These are phyloP conservation scores for Eulemur albifrons DNA, from an alignment of 2,797 vertebrate genomes.

Conservation along the genomic window DNA sequence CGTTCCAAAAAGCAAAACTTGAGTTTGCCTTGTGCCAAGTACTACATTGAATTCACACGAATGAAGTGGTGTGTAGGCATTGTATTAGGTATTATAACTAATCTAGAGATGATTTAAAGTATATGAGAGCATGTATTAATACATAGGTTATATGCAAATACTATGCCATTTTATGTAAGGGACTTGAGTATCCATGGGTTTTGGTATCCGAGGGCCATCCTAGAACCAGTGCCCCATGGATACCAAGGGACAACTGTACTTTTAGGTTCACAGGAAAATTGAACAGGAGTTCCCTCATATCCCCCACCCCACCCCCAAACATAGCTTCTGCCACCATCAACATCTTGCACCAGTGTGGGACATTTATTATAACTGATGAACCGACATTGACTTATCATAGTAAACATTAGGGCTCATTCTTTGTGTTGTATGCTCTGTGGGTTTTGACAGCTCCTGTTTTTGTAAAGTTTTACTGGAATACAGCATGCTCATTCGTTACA, in stretches of 20 bases:
- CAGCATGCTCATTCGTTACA: neutral
- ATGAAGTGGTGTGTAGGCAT: neutral
- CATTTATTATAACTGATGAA: neutral
- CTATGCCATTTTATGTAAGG: neutral
- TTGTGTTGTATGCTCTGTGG: neutral
- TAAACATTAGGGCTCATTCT: conserved; percentile 12
- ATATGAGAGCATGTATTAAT: neutral
- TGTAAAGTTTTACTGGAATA: conserved; percentile 49
- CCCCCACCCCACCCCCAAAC: neutral
- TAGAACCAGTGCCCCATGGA: neutral
- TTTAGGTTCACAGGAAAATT: conserved; percentile 16
- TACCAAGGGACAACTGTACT: neutral
- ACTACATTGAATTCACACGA: neutral
- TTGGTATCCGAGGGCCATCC: neutral
- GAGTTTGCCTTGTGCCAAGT: neutral
- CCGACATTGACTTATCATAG: neutral
- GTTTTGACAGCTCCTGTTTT: conserved; percentile 24
- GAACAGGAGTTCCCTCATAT: neutral
- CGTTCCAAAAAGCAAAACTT: neutral
- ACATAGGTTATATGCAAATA: neutral
- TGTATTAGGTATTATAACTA: neutral
- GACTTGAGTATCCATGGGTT: neutral
- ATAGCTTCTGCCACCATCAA: neutral
- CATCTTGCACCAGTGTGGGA: neutral
- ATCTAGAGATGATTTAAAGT: neutral